These are phyloP conservation scores for Trachelus troglodyta DNA, from an alignment of 2,888 invertebrate genomes.

Conservation along the genomic window DNA sequence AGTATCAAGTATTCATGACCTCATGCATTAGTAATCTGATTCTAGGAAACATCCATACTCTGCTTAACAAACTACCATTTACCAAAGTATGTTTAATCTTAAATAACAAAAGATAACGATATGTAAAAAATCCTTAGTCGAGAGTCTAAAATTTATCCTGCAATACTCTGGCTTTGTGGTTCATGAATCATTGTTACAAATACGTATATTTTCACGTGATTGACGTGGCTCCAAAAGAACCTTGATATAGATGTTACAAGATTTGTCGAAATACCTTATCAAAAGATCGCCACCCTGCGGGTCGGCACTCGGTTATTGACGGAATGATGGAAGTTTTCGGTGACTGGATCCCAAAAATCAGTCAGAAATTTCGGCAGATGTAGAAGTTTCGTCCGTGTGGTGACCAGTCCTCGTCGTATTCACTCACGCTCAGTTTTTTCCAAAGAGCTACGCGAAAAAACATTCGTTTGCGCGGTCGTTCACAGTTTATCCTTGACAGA, in stretches of 20 bases:
- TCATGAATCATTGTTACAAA: background rate
- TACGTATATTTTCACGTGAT: background rate
- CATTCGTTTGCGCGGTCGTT: conserved; percentile 51
- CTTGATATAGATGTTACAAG: background rate
- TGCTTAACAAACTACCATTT: background rate
- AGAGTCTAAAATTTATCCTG: background rate
- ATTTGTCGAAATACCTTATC: conserved; percentile 41
- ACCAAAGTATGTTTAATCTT: background rate
- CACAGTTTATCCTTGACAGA: background rate
- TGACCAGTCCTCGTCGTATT: conserved; percentile 49
- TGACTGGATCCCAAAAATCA: conserved; percentile 65
- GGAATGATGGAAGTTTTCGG: conserved; percentile 82
- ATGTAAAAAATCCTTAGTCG: background rate
- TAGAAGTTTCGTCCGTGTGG: conserved; percentile 35
- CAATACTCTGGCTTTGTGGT: background rate
- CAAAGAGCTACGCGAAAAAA: conserved; percentile 41
- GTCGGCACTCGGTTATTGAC: conserved; percentile 82
- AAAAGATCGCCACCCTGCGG: conserved; percentile 79
- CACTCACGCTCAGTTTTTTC: conserved; percentile 41
- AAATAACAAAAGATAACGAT: background rate
- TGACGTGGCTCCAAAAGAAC: background rate
- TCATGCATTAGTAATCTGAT: background rate
- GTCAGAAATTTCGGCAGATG: conserved; percentile 49
- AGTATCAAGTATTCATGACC: too few relatives aligned
- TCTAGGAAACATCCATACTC: background rate